Percentiles rank a stretch among this genome's conserved stretches.
Conservation (phyloP, 1,140 invertebrate genomes). For the Leptinotarsa texana region DNA sequence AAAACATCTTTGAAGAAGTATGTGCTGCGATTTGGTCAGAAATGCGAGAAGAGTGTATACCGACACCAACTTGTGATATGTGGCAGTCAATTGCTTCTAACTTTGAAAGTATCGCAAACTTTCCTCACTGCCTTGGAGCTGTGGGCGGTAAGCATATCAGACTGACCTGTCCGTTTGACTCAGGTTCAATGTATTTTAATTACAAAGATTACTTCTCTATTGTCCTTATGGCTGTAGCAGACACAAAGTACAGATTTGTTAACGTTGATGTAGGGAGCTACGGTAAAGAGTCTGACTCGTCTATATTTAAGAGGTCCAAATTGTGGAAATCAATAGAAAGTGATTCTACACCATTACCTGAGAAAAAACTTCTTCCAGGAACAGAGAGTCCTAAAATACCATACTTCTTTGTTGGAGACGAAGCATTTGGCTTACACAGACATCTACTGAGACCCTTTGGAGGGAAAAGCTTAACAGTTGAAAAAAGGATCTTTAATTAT, state of each 20-base stretch:
- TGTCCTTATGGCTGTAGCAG: conserved; percentile 52
- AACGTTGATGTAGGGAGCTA: conserved; percentile 53
- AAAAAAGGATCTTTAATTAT: conserved; percentile 42
- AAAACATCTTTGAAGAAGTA: conserved; percentile 20
- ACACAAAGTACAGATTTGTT: conserved; percentile 53
- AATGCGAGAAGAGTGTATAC: conserved; percentile 22
- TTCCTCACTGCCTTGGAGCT: conserved; percentile 51
- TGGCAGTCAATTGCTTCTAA: conserved; percentile 43
- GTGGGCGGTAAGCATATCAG: conserved; percentile 18
- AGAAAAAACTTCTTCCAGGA: conserved; percentile 28
- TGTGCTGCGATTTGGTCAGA: conserved; percentile 16
- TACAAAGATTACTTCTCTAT: conserved; percentile 45
- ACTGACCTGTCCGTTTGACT: conserved; percentile 40
- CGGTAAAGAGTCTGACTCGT: conserved; percentile 52
- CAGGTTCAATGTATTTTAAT: conserved; percentile 23
- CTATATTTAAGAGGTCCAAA: conserved; percentile 44
- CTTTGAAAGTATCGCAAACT: conserved; percentile 41
- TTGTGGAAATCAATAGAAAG: conserved; percentile 31
- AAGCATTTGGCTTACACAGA: conserved; percentile 32
- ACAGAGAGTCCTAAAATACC: conserved; percentile 28
- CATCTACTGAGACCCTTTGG: conserved; percentile 32
- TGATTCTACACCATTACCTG: conserved; percentile 21
- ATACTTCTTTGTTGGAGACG: conserved; percentile 47
- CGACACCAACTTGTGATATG: conserved; percentile 31
- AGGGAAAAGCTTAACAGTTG: conserved; percentile 29